phyloP scores from a whole-genome alignment of 2,888 invertebrate species.

The Pristionchus mayeri region DNA sequence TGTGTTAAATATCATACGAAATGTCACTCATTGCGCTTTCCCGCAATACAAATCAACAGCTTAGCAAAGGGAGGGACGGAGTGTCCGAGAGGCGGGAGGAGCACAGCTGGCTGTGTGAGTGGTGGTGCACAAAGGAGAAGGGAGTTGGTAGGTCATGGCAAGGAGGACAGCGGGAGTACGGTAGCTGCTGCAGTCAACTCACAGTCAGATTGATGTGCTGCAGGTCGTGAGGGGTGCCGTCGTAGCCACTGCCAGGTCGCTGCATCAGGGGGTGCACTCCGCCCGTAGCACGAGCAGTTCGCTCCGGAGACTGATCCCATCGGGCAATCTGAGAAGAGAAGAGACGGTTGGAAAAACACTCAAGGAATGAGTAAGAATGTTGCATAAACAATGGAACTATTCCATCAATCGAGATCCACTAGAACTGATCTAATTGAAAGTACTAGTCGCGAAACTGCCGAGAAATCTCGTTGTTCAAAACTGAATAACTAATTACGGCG shows the following conservation, averaged over 20 bases:
- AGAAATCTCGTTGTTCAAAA: no score
- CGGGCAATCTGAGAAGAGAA: slow-evolving; percentile 2
- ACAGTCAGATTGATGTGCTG: neutral
- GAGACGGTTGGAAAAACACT: neutral
- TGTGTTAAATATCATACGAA: no score
- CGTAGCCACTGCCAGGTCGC: neutral
- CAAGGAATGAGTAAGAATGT: neutral
- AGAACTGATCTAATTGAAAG: no score
- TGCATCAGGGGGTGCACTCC: slow-evolving; percentile 14
- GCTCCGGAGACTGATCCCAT: slow-evolving; percentile 34
- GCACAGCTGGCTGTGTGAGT: no score
- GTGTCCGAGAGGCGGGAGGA: no score
- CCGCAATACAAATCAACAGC: no score
- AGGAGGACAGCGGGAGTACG: no score
- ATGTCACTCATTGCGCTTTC: no score
- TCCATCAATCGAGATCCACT: neutral
- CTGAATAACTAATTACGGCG: no score
- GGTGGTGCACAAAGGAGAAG: neutral
- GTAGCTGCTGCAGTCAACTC: neutral
- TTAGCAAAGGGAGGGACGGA: neutral
- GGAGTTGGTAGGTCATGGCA: no score
- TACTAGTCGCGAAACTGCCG: no score
- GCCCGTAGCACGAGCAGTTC: neutral
- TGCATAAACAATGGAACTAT: neutral
- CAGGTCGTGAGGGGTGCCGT: neutral